Conservation (phyloP, 2,888 invertebrate species). For the Stratiomys singularior region DNA sequence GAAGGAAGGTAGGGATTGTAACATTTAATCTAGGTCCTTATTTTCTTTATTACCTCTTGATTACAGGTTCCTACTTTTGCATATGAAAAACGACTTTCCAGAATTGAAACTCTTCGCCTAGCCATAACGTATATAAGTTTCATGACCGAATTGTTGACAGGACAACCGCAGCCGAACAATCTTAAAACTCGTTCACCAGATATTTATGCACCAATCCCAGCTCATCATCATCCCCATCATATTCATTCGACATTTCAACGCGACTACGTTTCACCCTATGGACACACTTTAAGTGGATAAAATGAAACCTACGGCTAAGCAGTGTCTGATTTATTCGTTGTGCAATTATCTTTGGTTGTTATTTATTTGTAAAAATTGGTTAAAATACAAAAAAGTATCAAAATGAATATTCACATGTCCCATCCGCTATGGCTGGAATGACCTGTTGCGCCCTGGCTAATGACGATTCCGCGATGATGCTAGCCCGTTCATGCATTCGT, state of each 20-base stretch:
- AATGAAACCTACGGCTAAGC: background rate
- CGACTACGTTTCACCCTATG: constrained; percentile 64
- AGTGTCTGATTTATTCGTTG: background rate
- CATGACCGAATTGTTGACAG: constrained; percentile 89
- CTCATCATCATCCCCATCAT: constrained; percentile 64
- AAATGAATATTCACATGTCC: too few relatives aligned
- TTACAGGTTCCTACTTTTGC: constrained; percentile 91
- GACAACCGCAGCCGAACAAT: constrained; percentile 67
- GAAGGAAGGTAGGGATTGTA: constrained; percentile 77
- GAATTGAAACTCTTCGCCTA: constrained; percentile 92
- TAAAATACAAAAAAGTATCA: too few relatives aligned
- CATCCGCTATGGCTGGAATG: too few relatives aligned
- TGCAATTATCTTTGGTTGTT: constrained; percentile 19
- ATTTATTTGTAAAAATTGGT: constrained; percentile 9
- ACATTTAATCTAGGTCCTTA: too few relatives aligned
- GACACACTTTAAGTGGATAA: constrained; percentile 60
- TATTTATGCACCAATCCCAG: constrained; percentile 60
- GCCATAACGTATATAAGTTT: constrained; percentile 97
- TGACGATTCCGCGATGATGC: too few relatives aligned
- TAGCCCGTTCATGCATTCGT: too few relatives aligned
- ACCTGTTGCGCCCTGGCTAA: too few relatives aligned
- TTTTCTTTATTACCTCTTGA: background rate
- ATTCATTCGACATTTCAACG: constrained; percentile 64
- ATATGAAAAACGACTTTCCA: constrained; percentile 93
- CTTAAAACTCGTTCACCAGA: constrained; percentile 62